Percentiles rank a stretch among this genome's conserved stretches.
These are phyloP conservation scores for Choloepus didactylus DNA, from an alignment of 2,797 vertebrate genomes.

Conservation along the genomic window DNA sequence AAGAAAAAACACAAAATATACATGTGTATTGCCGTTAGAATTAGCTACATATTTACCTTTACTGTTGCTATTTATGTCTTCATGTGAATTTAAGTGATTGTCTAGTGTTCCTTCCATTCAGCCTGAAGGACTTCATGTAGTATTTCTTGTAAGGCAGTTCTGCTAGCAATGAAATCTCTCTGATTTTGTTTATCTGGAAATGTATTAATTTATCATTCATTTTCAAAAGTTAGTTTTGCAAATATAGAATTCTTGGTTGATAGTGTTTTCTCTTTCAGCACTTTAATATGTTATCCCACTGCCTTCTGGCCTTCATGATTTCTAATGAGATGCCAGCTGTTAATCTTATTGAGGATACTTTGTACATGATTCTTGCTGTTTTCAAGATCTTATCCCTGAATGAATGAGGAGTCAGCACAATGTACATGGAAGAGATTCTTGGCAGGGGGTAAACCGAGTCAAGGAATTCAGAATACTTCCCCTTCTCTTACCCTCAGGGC, in stretches of 20 bases:
- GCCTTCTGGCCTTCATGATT: background rate
- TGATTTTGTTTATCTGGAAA: background rate
- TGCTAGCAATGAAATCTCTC: background rate
- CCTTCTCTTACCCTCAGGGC: constrained; percentile 77
- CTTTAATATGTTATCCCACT: background rate
- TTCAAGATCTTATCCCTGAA: constrained; percentile 93
- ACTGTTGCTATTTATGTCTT: background rate
- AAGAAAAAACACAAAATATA: background rate
- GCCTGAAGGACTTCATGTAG: background rate
- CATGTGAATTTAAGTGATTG: background rate
- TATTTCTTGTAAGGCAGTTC: background rate
- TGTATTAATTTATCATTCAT: background rate
- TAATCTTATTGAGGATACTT: background rate
- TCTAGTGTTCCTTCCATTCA: background rate
- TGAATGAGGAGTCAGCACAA: constrained; percentile 85
- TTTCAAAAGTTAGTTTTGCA: background rate
- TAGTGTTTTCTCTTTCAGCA: background rate
- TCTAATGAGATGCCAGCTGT: background rate
- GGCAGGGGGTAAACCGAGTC: constrained; percentile 85
- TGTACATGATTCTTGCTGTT: background rate
- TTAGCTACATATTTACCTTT: background rate
- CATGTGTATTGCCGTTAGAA: background rate
- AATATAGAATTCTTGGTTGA: too few species aligned
- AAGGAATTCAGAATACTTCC: constrained; percentile 81
- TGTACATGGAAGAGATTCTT: constrained; percentile 77